Evolutionary conservation across 2,113 vertebrate species (phyloP), one percentile per base, ranked within the genome.

Genomic region (Dendropsophus ebraccatus): DNA sequence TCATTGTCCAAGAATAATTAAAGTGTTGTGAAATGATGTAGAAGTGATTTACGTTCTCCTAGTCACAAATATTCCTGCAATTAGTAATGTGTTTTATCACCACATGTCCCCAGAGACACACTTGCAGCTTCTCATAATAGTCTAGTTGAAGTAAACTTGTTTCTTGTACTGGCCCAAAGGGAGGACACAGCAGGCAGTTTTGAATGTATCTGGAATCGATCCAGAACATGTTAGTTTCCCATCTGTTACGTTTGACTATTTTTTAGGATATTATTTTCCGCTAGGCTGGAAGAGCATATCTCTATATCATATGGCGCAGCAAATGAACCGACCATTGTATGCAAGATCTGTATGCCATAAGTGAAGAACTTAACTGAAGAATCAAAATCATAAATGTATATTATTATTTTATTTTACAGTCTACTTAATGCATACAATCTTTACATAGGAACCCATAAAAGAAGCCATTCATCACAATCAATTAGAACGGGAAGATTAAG

Each of bases 81-180:
- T 81, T 86, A 72, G 76, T 73, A 69, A 45, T 81, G 79, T 86
- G 84, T 86, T 86, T 86, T 86, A 80, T 86, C 76, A 80, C 78
- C 50, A 45, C 65, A 73, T 28, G 17, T 86, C 84, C 81, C 72
- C 14, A 14, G 65, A 78, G 84, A 52, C 56, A 86, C 76, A 72
- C 75, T 81, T 81, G 50, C 76, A 80, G 76, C 35, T 72, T 86
- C 62, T 28, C 58, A 35, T 86, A 86, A 86, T 86, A 86, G 65
- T 52, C 76, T 79, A 81, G 84, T 73, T 72, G 65, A 73, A 86
- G 76, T 81, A 69, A 86, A 86, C 76, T 86, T 86, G 84, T 85
- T 86, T 86, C 84, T 80, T 86, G 84, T 86, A 86, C 84, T 86
- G 76, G 77, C 84, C 84, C 65, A 86, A 86, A 86, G 84, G 84